Evolutionary conservation across 2,113 vertebrate species (phyloP), one percentile per base, ranked within the genome.

Genomic region (Ornithorhynchus anatinus): DNA sequence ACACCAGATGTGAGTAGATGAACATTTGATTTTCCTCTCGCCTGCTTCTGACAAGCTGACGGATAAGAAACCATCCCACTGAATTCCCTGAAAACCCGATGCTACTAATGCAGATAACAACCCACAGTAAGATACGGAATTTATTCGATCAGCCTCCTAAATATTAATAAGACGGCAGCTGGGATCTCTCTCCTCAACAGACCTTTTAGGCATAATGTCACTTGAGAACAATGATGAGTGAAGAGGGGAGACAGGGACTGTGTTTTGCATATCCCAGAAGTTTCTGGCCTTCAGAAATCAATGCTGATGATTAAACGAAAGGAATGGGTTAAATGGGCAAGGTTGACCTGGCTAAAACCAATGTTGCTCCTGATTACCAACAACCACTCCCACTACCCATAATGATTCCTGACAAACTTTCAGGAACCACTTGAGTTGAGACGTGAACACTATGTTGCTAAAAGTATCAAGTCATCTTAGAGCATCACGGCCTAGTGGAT

Each of bases 31-130:
- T 88, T 88, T 91, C 87, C 85, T 91, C 76, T 15, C 39, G 87
- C 89, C 85, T 88, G 82, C 86, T 87, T 88, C 87, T 93, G 91
- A 93, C 93, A 92, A 90, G 86, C 87, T 92, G 90, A 92, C 88
- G 89, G 88, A 93, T 93, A 91, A 92, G 88, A 89, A 90, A 70
- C 86, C 78, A 81, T 91, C 86, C 90, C 69, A 75, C 80, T 80
- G 76, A 91, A 93, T 92, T 90, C 92, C 91, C 90, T 80, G 86
- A 91, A 92, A 93, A 91, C 84, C 73, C 59, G 81, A 83, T 90
- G 81, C 81, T 53, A 47, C 43, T 61, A 81, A 78, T 85, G 63
- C 84, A 89, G 86, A 93, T 80, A 89, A 89, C 83, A 87, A 64
- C 81, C 45, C 9, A 44, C 72, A 47, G 84, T 81, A 90, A 88